These are phyloP conservation scores for Eriosoma lanigerum DNA, from an alignment of 1,140 invertebrate genomes.

Conservation along the genomic window DNA sequence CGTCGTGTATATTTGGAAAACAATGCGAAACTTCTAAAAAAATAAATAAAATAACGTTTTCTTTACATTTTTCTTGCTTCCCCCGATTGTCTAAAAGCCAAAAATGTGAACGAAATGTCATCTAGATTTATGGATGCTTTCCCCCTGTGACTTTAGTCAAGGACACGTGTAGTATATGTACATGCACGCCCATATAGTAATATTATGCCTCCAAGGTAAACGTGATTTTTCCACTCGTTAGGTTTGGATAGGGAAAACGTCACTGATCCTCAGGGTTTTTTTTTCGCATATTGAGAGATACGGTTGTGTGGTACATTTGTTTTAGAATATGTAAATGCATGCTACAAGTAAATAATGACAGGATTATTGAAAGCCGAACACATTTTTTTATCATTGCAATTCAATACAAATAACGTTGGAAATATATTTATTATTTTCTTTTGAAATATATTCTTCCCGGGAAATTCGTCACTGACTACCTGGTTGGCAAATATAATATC, in stretches of 20 bases:
- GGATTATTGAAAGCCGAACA: constrained; percentile 34
- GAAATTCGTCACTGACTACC: too few species aligned
- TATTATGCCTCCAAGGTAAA: constrained; percentile 48
- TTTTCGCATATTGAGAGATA: constrained; percentile 24
- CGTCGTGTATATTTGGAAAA: not conserved
- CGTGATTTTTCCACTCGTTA: constrained; percentile 44
- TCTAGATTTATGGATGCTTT: constrained; percentile 51
- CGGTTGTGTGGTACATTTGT: constrained; percentile 42
- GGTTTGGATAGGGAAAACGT: not conserved
- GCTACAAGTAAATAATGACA: constrained; percentile 28
- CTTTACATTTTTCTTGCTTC: constrained; percentile 2
- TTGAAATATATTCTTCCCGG: too few species aligned
- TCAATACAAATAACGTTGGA: constrained; percentile 18
- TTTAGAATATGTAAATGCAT: constrained; percentile 35
- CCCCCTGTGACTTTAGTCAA: constrained; percentile 32
- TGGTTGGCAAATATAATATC: too few species aligned
- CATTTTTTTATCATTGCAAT: not conserved
- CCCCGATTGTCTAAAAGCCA: constrained; percentile 31
- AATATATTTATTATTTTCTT: not conserved
- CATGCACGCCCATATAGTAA: constrained; percentile 24
- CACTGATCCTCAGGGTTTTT: constrained; percentile 36
- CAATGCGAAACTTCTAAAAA: constrained; percentile 32
- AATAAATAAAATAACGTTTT: not conserved
- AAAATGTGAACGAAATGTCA: constrained; percentile 46
- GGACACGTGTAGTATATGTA: constrained; percentile 23